phyloP scores from a whole-genome alignment of 2,888 invertebrate genomes.

The Tortricodes alternella region DNA sequence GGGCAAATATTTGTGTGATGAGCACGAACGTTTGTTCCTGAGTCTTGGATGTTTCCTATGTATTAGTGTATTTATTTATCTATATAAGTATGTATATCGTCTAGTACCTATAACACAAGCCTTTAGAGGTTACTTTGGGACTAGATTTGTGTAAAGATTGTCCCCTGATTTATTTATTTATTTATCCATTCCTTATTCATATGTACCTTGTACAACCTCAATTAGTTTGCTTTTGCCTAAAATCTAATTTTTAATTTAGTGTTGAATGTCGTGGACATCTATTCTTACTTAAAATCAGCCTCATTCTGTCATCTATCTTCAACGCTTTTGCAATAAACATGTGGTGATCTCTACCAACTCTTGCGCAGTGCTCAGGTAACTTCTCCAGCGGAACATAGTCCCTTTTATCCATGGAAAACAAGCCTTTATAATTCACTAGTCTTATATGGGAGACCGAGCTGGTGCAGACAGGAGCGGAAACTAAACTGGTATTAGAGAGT shows the following conservation, averaged over 20 bases:
- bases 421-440: background rate
- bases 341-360: background rate
- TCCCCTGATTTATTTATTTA: no score
- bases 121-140: no score
- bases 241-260: background rate
- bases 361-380: background rate
- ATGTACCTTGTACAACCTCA: background rate
- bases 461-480: background rate
- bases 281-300: background rate
- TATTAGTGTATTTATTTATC: no score
- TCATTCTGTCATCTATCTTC: no score
- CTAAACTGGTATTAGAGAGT: background rate
- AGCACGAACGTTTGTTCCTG: no score
- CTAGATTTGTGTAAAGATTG: no score
- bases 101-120: no score
- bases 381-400: background rate
- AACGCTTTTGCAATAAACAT: background rate
- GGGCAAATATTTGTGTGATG: no score
- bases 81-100: no score
- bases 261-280: background rate
- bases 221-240: background rate
- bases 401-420: background rate
- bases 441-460: background rate
- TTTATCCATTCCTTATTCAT: no score
- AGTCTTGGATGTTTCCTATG: no score